These are phyloP conservation scores for Tapirus terrestris DNA, from an alignment of 2,113 vertebrate genomes.

Conservation along the genomic window DNA sequence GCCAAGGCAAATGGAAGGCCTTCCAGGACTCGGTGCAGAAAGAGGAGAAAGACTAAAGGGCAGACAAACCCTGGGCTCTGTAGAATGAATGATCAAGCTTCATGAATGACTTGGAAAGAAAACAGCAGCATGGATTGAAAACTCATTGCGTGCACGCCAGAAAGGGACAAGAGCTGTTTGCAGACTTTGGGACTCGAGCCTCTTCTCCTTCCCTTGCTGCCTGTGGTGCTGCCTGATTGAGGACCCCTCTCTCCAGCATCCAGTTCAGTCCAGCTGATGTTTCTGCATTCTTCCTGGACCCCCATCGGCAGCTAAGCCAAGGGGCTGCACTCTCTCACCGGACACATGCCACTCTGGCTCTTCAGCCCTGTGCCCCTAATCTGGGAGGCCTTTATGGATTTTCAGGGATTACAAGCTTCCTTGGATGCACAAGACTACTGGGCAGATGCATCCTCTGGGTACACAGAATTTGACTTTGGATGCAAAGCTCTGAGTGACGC, in stretches of 20 bases:
- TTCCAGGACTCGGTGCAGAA: neutral
- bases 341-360: neutral
- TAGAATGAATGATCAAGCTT: neutral
- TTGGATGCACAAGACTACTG: neutral
- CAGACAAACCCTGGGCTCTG: neutral
- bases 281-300: neutral
- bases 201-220: neutral
- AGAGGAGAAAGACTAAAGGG: neutral
- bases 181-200: rapidly evolving
- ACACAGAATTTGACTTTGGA: neutral
- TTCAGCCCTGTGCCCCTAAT: neutral
- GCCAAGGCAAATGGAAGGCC: neutral
- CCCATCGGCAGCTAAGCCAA: neutral
- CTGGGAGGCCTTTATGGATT: rapidly evolving
- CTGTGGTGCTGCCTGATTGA: neutral
- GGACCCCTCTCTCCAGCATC: neutral
- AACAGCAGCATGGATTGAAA: rapidly evolving
- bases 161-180: neutral
- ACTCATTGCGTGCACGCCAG: neutral
- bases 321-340: neutral
- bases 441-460: neutral
- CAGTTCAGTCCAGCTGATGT: neutral
- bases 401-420: neutral
- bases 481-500: neutral
- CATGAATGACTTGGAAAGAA: neutral